A percentile compares a stretch with the other conserved stretches of the same genome.
Conservation (phyloP, 2,113 vertebrate species). For the Calypte anna region DNA sequence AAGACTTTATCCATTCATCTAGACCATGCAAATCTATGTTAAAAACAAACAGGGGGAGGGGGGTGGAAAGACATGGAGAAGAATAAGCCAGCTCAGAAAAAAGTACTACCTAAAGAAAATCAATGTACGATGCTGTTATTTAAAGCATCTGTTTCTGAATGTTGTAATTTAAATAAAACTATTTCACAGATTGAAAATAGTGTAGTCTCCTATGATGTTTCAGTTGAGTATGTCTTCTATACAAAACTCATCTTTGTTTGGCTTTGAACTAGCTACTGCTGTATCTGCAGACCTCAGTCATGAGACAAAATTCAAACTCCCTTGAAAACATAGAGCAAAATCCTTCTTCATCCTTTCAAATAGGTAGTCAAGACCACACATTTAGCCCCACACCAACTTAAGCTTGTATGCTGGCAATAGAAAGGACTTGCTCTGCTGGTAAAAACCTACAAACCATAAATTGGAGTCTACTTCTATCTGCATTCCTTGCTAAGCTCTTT, state of each 20-base stretch:
- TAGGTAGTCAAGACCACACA: background rate
- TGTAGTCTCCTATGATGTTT: background rate
- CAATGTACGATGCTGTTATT: background rate
- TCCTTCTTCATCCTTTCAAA: background rate
- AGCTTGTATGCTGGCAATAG: background rate
- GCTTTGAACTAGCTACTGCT: conserved; percentile 26
- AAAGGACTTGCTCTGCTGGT: background rate
- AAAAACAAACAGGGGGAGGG: background rate
- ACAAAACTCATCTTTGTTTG: conserved; percentile 19
- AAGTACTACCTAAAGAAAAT: background rate
- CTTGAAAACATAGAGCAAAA: background rate
- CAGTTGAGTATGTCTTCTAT: background rate
- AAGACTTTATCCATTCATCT: background rate
- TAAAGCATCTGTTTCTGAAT: background rate
- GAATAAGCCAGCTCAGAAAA: background rate
- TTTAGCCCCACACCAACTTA: background rate
- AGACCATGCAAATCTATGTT: background rate
- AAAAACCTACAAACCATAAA: background rate
- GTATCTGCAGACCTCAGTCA: background rate
- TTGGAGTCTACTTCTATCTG: background rate
- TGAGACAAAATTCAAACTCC: background rate
- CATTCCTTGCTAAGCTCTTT: background rate
- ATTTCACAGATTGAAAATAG: background rate
- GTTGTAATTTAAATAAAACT: background rate
- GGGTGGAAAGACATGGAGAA: background rate